Percentiles rank a stretch among this genome's conserved stretches.
Evolutionary conservation across 2,797 vertebrate genomes (phyloP).

Genomic region (Amblyopsis hoosieri): DNA sequence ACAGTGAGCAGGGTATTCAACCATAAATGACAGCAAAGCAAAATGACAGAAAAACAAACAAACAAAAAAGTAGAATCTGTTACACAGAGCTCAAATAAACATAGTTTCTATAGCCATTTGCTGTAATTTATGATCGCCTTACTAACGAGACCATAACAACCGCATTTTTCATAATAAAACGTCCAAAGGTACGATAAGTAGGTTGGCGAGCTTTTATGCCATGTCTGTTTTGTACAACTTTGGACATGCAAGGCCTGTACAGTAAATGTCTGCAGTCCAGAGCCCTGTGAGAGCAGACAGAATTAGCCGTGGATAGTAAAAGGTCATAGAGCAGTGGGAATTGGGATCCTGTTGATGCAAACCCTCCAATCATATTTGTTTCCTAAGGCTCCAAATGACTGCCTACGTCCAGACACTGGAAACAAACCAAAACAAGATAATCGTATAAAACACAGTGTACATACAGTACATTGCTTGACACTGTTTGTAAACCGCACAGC

Average conservation of each 20-base stretch:
- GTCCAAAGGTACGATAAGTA: conserved; percentile 31
- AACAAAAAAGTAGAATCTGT: conserved; percentile 16
- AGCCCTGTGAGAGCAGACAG: conserved; percentile 72
- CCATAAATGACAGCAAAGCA: no score
- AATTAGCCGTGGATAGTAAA: conserved; percentile 75
- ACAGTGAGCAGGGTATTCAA: no score
- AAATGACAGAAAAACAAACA: no score
- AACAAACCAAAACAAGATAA: conserved; percentile 46
- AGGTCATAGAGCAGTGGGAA: conserved; percentile 75
- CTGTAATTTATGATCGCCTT: no score
- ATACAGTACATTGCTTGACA: background rate
- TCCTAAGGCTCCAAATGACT: conserved; percentile 44
- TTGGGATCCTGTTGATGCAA: conserved; percentile 67
- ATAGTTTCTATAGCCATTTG: no score
- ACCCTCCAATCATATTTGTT: conserved; percentile 61
- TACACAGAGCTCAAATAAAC: no score
- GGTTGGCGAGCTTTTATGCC: conserved; percentile 29
- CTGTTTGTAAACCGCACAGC: background rate
- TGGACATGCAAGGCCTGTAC: conserved; percentile 44
- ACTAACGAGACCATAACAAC: no score
- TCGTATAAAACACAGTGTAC: conserved; percentile 35
- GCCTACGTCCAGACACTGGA: conserved; percentile 48
- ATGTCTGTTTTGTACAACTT: conserved; percentile 25
- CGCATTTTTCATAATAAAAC: background rate
- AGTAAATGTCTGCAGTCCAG: conserved; percentile 60